Conservation (phyloP, 2,888 invertebrate genomes). For the Platycheirus rosarum region DNA sequence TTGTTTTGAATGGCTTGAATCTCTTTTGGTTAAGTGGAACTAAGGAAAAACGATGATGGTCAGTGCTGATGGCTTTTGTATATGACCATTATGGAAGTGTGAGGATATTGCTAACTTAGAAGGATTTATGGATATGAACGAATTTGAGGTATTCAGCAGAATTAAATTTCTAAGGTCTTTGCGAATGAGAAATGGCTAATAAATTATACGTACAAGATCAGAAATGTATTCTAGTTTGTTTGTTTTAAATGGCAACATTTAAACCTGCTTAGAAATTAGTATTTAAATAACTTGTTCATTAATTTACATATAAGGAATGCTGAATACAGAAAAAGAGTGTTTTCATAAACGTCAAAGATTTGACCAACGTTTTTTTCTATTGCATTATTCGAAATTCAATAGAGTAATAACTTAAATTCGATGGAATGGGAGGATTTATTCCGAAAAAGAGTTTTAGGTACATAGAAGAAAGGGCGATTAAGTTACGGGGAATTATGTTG, state of each 20-base stretch:
- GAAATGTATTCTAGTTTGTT: background rate
- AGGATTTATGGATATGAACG: conserved; percentile 46
- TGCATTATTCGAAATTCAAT: no score
- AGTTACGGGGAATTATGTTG: no score
- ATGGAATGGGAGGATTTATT: no score
- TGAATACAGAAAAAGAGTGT: no score
- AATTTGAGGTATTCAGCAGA: conserved; percentile 30
- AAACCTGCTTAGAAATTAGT: background rate
- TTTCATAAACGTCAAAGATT: no score
- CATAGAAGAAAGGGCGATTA: no score
- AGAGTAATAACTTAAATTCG: no score
- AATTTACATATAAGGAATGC: no score
- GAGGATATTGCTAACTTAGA: conserved; percentile 22
- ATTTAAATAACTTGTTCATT: no score
- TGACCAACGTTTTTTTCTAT: no score
- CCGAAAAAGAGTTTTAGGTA: no score
- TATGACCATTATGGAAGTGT: conserved; percentile 29
- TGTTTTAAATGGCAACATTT: background rate
- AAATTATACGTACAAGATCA: conserved; percentile 15
- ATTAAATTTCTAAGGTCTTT: conserved; percentile 15
- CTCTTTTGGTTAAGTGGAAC: conserved; percentile 17
- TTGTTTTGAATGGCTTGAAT: conserved; percentile 44
- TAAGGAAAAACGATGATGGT: conserved; percentile 37
- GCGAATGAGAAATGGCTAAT: background rate
- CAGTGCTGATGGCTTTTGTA: conserved; percentile 46